Base-by-base conservation (phyloP, 2,797 vertebrate genomes). In the Diglossa cyanea region DNA sequence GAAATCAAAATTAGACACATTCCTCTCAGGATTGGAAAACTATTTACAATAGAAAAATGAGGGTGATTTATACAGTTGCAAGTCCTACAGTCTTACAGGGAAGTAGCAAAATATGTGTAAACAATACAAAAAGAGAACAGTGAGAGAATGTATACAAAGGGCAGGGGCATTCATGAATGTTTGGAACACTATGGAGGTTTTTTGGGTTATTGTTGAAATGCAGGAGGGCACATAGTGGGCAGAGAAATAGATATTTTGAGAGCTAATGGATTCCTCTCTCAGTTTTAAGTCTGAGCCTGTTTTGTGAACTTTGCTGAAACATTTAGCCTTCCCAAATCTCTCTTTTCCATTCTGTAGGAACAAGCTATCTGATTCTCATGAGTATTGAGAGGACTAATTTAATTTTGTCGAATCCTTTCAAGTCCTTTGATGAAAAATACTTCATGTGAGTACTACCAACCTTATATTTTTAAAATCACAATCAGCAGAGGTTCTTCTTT, bases 321-420 rank as follows among this genome's bases (percentile, higher is more conserved):
- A 65, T 45, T 76, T 79, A 80, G 53, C 13, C 8, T 89, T 47
- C 31, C 7, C 13, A 94, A 80, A 63, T 50, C 6, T 65, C 31
- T 76, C 28, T 90, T 85, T 89, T 80, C 45, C 33, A 71, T 50
- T 73, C 31, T 63, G 24, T 45, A 90, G 61, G 58, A 90, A 31
- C 9, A 42, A 24, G 50, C 8, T 67, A 28, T 57, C 6, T 76
- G 53, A 88, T 53, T 17, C 12, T 61, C 42, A 57, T 35, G 12
- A 70, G 26, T 67, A 80, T 6, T 82, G 67, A 95, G 71, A 83
- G 30, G 4, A 8, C n/a, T 87, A 67, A 91, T 87, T 73, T 77
- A 60, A 82, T 93, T 88, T 94, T 47, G 16, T 88, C 50, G 89
- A 94, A 87, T 40, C 11, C 35, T 87, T 95, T 90, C 63, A 96